Percentiles rank a stretch among this genome's conserved stretches.
phyloP scores from a whole-genome alignment of 2,888 invertebrate species.

The Chloroclysta siterata region DNA sequence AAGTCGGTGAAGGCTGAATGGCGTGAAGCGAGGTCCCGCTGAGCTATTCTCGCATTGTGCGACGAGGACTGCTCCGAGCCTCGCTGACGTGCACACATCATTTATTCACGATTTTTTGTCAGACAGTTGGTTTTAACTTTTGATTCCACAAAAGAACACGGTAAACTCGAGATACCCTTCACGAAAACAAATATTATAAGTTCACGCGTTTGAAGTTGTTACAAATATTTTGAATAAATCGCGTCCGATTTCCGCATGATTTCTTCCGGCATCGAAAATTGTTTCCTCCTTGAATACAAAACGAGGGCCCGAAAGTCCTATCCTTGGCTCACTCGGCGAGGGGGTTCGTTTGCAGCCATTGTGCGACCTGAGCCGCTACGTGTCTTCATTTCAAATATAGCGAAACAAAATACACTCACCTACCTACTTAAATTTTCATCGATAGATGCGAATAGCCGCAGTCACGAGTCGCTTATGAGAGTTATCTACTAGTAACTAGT shows the following conservation, averaged over 20 bases:
- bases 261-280: conserved; percentile 55
- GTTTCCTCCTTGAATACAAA: conserved; percentile 66
- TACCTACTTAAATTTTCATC: no score
- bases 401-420: conserved; percentile 7
- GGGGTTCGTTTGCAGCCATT: conserved; percentile 30
- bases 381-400: conserved; percentile 4
- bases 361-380: conserved; percentile 7
- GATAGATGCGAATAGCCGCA: neutral
- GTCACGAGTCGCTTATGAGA: neutral
- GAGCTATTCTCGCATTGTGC: conserved; percentile 71
- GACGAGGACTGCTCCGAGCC: conserved; percentile 45
- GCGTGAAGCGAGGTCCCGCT: conserved; percentile 67
- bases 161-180: conserved; percentile 49
- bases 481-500: neutral
- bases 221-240: conserved; percentile 70
- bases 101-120: conserved; percentile 67
- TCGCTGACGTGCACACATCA: conserved; percentile 66
- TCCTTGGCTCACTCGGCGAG: conserved; percentile 11
- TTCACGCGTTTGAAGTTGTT: conserved; percentile 46
- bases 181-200: conserved; percentile 44
- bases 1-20: conserved; percentile 69
- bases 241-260: conserved; percentile 62
- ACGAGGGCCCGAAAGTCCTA: conserved; percentile 40
- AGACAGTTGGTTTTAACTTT: conserved; percentile 62
- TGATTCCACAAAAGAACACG: conserved; percentile 55